Evolutionary conservation across 2,888 invertebrate genomes (phyloP), one percentile per base, ranked within the genome.

Genomic region (Hartigia nigra): DNA sequence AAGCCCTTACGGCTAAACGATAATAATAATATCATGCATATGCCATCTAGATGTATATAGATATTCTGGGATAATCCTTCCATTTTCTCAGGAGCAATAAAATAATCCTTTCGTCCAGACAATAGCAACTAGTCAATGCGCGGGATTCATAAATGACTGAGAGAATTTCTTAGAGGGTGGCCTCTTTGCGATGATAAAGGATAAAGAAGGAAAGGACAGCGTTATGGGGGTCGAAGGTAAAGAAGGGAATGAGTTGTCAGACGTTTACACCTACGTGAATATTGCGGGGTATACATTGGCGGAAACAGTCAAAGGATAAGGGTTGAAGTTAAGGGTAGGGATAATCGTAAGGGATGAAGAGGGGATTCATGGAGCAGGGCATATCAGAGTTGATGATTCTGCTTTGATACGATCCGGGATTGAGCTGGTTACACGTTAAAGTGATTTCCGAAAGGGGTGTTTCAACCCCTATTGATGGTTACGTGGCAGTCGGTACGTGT

Each of bases 381-480:
- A 37, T 36, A 74, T 35, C 37, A 77, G 31, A 77, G 72, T 72
- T 32, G 72, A 55, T 77, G 69, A 77, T 74, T 34, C 55, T 55
- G 74, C 77, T 77, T 77, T 77, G 77, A 77, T 75, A 75, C 32
- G 34, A 35, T 72, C 31, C 72, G 72, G 34, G 32, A 72, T 72
- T 72, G 31, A 12, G 31, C 72, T 34, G 72, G 32, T 23, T 35
- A 34, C 4, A n/a, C 35, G 77, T 31, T 77, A 55, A 77, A 77
- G 69, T 75, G 76, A 77, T 77, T 77, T 69, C n/a, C 35, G 37
- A 69, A 69, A 72, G 72, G 55, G 72, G 31, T 72, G 72, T 31
- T 23, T 9, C n/a, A 31, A 12, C 12, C 31, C 12, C 34, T 1
- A 12, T 34, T 72, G 12, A 5, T 9, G 72, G 12, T 72, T 70